Conservation (phyloP, 1,140 invertebrate genomes). For the Platyura marginata region DNA sequence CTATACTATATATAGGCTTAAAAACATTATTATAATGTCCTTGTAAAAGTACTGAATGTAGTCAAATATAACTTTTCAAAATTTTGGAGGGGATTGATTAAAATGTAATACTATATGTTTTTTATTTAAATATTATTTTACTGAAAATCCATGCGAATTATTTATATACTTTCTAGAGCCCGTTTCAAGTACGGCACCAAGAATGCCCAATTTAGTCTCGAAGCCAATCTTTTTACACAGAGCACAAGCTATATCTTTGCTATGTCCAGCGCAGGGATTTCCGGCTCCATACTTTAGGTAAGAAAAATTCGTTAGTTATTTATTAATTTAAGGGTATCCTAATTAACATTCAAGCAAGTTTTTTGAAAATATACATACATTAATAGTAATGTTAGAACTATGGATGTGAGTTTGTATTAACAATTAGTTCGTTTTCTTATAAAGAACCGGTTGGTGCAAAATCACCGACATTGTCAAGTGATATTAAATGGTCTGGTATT, state of each 20-base stretch:
- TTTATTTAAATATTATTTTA: no score
- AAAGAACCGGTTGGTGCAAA: constrained; percentile 32
- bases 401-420: no score
- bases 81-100: constrained; percentile 45
- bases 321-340: not conserved
- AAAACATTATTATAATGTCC: no score
- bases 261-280: constrained; percentile 32
- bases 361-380: no score
- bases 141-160: no score
- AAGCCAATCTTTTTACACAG: no score
- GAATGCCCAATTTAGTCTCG: constrained; percentile 4
- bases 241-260: constrained; percentile 27
- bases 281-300: constrained; percentile 19
- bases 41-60: no score
- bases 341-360: not conserved
- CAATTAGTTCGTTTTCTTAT: not conserved
- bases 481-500: constrained; percentile 29
- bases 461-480: constrained; percentile 31
- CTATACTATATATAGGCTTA: no score
- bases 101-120: not conserved
- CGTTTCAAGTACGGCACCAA: not conserved
- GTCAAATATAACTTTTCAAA: constrained; percentile 34
- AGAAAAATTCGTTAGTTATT: not conserved
- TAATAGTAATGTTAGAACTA: no score
- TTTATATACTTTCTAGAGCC: constrained; percentile 1